Percentiles rank a stretch among this genome's conserved stretches.
These are phyloP conservation scores for Carcharodon carcharias DNA, from an alignment of 2,797 vertebrate species.

Conservation along the genomic window DNA sequence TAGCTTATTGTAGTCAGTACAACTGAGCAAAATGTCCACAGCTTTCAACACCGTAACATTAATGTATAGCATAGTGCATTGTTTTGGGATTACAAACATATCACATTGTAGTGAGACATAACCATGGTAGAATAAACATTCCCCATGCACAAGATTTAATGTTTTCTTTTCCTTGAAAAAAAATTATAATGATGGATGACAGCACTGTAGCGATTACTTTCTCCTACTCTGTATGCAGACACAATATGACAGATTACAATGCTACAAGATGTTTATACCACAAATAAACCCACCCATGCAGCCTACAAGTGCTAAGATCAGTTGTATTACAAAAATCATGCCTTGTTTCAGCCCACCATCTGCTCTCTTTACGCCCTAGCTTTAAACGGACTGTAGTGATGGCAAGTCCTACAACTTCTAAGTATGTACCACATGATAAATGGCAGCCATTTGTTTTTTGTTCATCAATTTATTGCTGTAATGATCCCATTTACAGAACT, in stretches of 20 bases:
- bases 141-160: not conserved
- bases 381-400: not conserved
- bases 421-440: not conserved
- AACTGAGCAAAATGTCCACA: not conserved
- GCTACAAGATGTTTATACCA: slow-evolving; percentile 12
- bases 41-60: not conserved
- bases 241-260: not conserved
- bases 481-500: not conserved
- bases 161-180: not conserved
- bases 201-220: not conserved
- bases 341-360: not conserved
- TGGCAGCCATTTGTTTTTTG: not conserved
- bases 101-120: not conserved
- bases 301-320: not conserved
- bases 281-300: not conserved
- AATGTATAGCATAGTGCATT: not conserved
- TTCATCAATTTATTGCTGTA: not conserved
- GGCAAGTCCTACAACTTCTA: not conserved
- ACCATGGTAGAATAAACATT: not conserved
- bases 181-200: slow-evolving; percentile 12
- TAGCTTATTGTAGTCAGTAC: not conserved
- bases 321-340: not conserved
- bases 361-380: not conserved
- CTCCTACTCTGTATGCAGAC: not conserved
- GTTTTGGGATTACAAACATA: not conserved